Base-by-base conservation (phyloP, 2,888 invertebrate genomes). In the Ectemnius cavifrons region DNA sequence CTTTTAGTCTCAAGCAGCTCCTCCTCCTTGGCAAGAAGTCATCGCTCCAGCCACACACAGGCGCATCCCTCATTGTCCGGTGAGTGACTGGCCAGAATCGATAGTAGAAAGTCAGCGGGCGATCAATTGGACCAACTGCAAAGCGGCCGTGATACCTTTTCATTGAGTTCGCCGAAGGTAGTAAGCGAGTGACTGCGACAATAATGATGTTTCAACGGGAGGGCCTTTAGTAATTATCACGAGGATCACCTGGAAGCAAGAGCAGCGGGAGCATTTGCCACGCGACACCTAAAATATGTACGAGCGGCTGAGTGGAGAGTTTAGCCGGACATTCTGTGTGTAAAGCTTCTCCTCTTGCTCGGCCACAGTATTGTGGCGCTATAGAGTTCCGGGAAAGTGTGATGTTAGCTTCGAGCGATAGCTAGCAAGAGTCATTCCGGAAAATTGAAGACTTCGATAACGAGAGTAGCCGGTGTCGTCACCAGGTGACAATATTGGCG, bases 101-200 rank as follows among this genome's bases (percentile, higher is more conserved):
- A 37, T 6, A 81, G 74, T 67, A 75, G 78, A 85, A 80, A 85
- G 80, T 68, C 87, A 88, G 88, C 85, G 85, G 86, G 88, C 81
- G 87, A 86, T 86, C 87, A 82, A 79, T 77, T 70, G 47, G 63
- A 79, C 16, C 56, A 66, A 63, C 77, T 71, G 68, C 79, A 68
- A 74, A 73, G 77, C 73, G 57, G 52, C 64, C 18, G 16, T 13
- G 52, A 52, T 78, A 71, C 77, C 74, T 64, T 79, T 75, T 81
- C 83, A 74, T 71, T 72, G 75, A 67, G 68, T 71, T 56, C 28
- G 58, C 61, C 6, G 67, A 63, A 20, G 20, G 63, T 23, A 59
- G 61, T 59, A 59, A 56, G 13, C 59, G 67, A 23, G 58, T 11
- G 52, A 37, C 52, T 1, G 45, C 57, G 65, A 71, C 70, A 67